Evolutionary conservation across 2,888 invertebrate species (phyloP).

Genomic region (Tubulanus polymorphus): DNA sequence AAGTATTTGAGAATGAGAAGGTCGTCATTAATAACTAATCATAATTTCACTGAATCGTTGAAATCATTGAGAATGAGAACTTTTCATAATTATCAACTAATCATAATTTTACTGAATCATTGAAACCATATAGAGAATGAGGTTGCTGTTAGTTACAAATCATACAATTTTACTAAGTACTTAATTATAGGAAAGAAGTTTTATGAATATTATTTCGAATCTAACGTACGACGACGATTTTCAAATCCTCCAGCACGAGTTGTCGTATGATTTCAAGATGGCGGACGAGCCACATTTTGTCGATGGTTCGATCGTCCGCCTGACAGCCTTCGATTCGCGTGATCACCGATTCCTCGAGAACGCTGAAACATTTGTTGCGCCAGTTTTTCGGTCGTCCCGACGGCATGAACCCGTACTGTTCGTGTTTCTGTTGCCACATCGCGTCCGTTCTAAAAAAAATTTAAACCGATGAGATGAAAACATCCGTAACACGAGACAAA

Average conservation of each 20-base stretch:
- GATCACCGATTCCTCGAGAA: conserved; percentile 57
- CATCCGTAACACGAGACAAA: too few species aligned
- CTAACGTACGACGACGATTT: conserved; percentile 69
- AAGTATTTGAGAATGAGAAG: too few species aligned
- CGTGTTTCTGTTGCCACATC: conserved; percentile 73
- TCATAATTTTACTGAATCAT: too few species aligned
- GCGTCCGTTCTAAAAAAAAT: conserved; percentile 65
- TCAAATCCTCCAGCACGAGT: conserved; percentile 82
- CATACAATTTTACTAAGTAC: neutral
- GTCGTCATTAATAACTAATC: too few species aligned
- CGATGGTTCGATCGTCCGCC: conserved; percentile 81
- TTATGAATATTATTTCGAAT: conserved; percentile 8
- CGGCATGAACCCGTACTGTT: conserved; percentile 82
- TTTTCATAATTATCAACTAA: conserved; percentile 35
- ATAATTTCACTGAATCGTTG: too few species aligned
- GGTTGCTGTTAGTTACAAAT: too few species aligned
- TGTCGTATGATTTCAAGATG: conserved; percentile 83
- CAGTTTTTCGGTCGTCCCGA: conserved; percentile 91
- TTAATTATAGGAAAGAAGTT: neutral
- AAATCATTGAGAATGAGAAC: neutral
- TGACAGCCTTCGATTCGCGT: conserved; percentile 87
- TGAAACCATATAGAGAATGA: too few species aligned
- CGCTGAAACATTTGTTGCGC: conserved; percentile 80
- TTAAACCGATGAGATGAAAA: too few species aligned
- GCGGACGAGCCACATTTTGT: conserved; percentile 93